A percentile compares a stretch with the other conserved stretches of the same genome.
phyloP scores from a whole-genome alignment of 1,140 invertebrate species.

The Pygmarrhopalites habei region DNA sequence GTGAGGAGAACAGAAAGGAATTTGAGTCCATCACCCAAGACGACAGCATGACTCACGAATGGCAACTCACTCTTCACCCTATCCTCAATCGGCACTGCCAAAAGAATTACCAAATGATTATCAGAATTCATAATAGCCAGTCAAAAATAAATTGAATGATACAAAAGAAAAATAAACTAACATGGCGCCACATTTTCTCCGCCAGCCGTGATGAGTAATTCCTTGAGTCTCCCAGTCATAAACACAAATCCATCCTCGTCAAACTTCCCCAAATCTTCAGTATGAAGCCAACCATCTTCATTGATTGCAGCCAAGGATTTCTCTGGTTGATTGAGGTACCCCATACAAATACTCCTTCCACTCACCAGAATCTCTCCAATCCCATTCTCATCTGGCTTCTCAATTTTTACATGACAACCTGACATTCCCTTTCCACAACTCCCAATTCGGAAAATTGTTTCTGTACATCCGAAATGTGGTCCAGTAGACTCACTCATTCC shows the following conservation, averaged over 20 bases:
- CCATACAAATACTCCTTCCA: conserved; percentile 80
- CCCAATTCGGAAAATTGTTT: conserved; percentile 51
- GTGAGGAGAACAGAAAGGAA: conserved; percentile 76
- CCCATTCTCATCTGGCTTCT: conserved; percentile 23
- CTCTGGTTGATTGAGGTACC: conserved; percentile 67
- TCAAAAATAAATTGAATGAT: no score
- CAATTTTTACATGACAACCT: conserved; percentile 9
- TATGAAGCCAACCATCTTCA: conserved; percentile 67
- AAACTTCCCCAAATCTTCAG: conserved; percentile 72
- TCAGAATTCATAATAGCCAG: no score
- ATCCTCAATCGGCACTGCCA: conserved; percentile 76
- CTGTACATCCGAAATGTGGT: conserved; percentile 50
- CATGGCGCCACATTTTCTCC: conserved; percentile 85
- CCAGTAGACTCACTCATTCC: conserved; percentile 55
- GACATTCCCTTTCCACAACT: conserved; percentile 56
- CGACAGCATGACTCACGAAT: conserved; percentile 68
- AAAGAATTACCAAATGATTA: no score
- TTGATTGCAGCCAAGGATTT: conserved; percentile 70
- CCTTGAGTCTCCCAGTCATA: conserved; percentile 77
- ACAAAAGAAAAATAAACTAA: no score
- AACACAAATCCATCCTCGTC: conserved; percentile 65
- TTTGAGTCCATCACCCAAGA: conserved; percentile 79
- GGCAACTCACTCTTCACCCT: conserved; percentile 65
- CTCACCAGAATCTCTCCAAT: conserved; percentile 57
- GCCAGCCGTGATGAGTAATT: conserved; percentile 83